Conservation (phyloP, 1,140 invertebrate genomes). For the Diuraphis noxia region DNA sequence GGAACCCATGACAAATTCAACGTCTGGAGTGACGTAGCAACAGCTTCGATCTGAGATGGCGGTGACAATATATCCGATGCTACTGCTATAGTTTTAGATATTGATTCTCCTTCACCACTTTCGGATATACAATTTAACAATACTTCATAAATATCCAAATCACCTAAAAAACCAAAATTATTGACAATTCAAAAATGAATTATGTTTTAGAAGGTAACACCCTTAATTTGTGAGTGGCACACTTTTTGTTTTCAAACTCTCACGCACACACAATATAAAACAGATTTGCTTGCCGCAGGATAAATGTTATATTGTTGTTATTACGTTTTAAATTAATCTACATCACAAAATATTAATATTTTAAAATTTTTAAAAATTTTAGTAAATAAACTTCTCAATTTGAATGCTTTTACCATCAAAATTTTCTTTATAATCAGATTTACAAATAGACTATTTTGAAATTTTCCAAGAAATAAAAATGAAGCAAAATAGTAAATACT, state of each 20-base stretch:
- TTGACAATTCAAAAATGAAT: background rate
- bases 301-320: background rate
- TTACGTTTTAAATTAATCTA: no score
- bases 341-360: no score
- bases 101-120: conserved; percentile 57
- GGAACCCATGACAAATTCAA: conserved; percentile 63
- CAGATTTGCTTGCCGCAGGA: background rate
- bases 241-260: background rate
- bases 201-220: no score
- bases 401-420: no score
- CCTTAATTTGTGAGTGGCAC: no score
- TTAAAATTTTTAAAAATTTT: no score
- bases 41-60: conserved; percentile 63
- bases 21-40: conserved; percentile 61
- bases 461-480: no score
- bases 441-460: no score
- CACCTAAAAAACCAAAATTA: background rate
- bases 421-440: no score
- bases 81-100: conserved; percentile 57
- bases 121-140: conserved; percentile 57
- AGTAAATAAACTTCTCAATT: no score
- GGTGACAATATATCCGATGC: conserved; percentile 56
- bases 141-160: conserved; percentile 60
- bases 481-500: no score
- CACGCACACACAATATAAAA: background rate